Conservation (phyloP, 37 sponge, comb jelly and placozoan species). For the Tethya wilhelma region DNA sequence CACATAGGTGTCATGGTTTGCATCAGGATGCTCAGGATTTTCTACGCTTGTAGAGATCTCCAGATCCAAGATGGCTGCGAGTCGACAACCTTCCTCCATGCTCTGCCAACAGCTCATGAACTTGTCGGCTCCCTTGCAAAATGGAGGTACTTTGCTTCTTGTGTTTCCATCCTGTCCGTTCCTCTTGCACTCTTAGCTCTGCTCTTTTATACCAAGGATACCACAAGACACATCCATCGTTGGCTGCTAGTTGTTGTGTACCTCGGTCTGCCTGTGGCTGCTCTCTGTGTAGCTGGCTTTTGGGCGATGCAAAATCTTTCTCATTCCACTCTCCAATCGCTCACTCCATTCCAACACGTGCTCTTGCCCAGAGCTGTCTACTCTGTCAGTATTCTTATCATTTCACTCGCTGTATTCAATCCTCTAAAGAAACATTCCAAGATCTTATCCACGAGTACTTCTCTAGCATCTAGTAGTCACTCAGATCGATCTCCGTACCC, state of each 20-base stretch:
- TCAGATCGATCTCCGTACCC: too few species aligned
- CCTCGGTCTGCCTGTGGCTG: slow-evolving; percentile 37
- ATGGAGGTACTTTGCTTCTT: slow-evolving; percentile 28
- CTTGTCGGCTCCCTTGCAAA: slow-evolving; percentile 26
- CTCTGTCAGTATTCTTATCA: not conserved
- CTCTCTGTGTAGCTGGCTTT: slow-evolving; percentile 48
- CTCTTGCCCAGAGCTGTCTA: slow-evolving; percentile 50
- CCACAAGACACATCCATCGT: not conserved
- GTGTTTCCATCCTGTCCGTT: not conserved
- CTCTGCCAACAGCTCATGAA: slow-evolving; percentile 43
- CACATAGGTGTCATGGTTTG: slow-evolving; percentile 40
- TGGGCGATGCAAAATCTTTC: slow-evolving; percentile 55
- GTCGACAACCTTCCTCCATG: slow-evolving; percentile 44
- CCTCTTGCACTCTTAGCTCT: slow-evolving; percentile 9
- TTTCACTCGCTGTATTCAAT: slow-evolving; percentile 1
- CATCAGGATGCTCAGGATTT: slow-evolving; percentile 45
- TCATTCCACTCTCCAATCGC: not conserved
- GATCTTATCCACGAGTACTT: too few species aligned
- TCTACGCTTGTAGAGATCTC: slow-evolving; percentile 73
- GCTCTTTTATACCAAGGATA: not conserved
- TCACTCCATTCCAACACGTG: slow-evolving; percentile 66
- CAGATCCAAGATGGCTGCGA: slow-evolving; percentile 67
- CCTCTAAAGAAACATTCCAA: slow-evolving; percentile 23
- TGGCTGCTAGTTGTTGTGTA: not conserved
- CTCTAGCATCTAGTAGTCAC: too few species aligned